Percentiles rank a stretch among this genome's conserved stretches.
phyloP scores from a whole-genome alignment of 2,797 vertebrate genomes.

The Sebastes ruberrimus region DNA sequence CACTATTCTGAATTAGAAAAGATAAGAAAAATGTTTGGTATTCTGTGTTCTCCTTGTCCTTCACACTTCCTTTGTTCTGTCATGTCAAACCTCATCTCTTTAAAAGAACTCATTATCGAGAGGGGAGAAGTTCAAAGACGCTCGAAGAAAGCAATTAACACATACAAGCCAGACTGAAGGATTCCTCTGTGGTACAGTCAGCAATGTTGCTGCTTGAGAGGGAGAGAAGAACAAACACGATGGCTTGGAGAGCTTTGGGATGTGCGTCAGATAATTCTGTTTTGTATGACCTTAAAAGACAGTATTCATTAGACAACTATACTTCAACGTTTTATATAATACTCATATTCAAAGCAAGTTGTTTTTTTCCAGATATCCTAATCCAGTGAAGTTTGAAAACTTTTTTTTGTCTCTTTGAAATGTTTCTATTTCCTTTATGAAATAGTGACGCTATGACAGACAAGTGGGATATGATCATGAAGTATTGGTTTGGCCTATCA shows the following conservation, averaged over 20 bases:
- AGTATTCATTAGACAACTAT: not conserved
- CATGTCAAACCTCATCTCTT: conserved; percentile 71
- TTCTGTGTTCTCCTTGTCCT: conserved; percentile 52
- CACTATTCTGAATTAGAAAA: conserved; percentile 12
- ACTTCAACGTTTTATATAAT: not conserved
- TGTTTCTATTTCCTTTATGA: not conserved
- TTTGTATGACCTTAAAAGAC: not conserved
- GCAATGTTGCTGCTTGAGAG: conserved; percentile 25
- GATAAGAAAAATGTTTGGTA: conserved; percentile 56
- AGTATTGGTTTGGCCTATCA: not conserved
- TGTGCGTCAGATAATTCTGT: conserved; percentile 10
- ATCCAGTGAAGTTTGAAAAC: not conserved
- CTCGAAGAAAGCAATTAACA: conserved; percentile 76
- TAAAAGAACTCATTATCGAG: conserved; percentile 74
- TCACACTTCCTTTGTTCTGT: conserved; percentile 67
- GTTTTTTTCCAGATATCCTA: not conserved
- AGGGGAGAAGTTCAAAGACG: conserved; percentile 71
- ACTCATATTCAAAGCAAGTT: not conserved
- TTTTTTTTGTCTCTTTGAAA: not conserved
- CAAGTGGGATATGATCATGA: not conserved
- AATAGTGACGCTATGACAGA: not conserved
- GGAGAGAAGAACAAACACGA: conserved; percentile 37
- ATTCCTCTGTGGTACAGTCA: conserved; percentile 60
- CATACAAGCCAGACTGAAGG: conserved; percentile 52
- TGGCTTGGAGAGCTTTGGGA: conserved; percentile 3